Percentiles rank a stretch among this genome's conserved stretches.
Conservation (phyloP, 2,113 vertebrate genomes). For the Odontesthes bonariensis region DNA sequence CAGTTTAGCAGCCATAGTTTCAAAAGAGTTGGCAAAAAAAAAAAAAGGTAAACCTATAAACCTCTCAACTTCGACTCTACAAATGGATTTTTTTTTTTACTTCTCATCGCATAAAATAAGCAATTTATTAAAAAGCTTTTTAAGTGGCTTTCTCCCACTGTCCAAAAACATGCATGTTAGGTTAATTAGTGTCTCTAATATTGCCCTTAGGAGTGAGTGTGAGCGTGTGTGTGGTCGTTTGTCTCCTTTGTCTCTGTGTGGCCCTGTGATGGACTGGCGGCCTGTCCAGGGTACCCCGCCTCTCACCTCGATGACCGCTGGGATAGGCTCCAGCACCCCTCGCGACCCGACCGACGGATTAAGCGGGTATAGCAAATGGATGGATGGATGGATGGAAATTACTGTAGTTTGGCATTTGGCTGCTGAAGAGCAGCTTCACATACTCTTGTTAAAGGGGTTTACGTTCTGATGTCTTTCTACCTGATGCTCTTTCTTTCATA, state of each 20-base stretch:
- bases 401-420: neutral
- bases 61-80: neutral
- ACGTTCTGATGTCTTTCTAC: slow-evolving; percentile 1
- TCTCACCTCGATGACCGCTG: too few relatives aligned
- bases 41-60: neutral
- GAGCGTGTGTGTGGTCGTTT: too few relatives aligned
- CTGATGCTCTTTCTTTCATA: neutral
- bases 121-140: neutral
- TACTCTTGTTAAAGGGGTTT: slow-evolving; percentile 1
- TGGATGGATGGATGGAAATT: neutral
- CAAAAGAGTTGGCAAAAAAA: neutral
- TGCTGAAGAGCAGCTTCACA: slow-evolving; percentile 9
- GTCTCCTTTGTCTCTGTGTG: too few relatives aligned
- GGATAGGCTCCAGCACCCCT: too few relatives aligned
- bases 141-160: too few relatives aligned
- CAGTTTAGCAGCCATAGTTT: slow-evolving; percentile 2
- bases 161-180: too few relatives aligned
- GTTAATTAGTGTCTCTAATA: too few relatives aligned
- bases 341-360: too few relatives aligned
- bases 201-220: too few relatives aligned
- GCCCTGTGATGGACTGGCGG: too few relatives aligned
- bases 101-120: neutral
- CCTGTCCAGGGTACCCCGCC: too few relatives aligned
- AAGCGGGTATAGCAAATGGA: too few relatives aligned
- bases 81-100: neutral